Evolutionary conservation across 2,113 vertebrate genomes (phyloP).

Genomic region (Protobothrops mucrosquamatus): DNA sequence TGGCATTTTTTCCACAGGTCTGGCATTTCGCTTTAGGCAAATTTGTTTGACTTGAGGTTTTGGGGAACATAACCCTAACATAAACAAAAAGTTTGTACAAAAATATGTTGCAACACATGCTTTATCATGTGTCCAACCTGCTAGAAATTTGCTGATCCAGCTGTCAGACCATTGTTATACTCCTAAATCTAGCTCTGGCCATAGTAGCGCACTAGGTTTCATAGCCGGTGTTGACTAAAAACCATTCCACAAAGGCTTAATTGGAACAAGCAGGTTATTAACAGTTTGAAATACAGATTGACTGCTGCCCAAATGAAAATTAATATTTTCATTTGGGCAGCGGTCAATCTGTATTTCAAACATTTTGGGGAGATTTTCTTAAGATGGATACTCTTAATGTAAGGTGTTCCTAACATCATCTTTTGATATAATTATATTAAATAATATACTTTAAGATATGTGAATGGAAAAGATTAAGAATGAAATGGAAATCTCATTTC

Average conservation of each 20-base stretch:
- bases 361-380: not conserved
- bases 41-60: not conserved
- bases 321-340: not conserved
- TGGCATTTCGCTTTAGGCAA: not conserved
- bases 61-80: not conserved
- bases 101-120: not conserved
- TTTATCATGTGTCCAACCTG: not conserved
- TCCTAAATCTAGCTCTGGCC: not conserved
- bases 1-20: not conserved
- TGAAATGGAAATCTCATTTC: not conserved
- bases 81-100: not conserved
- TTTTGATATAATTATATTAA: not conserved
- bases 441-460: not conserved
- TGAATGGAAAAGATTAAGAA: not conserved
- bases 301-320: too few species aligned
- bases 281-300: too few species aligned
- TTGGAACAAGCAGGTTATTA: not conserved
- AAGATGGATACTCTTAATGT: not conserved
- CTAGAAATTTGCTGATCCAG: not conserved
- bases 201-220: not conserved
- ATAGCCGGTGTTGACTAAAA: not conserved
- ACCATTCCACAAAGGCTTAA: not conserved
- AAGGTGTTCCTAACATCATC: not conserved
- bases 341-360: not conserved
- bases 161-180: not conserved